Evolutionary conservation across 2,888 invertebrate species (phyloP).

Genomic region (Drosophila mayaguana): DNA sequence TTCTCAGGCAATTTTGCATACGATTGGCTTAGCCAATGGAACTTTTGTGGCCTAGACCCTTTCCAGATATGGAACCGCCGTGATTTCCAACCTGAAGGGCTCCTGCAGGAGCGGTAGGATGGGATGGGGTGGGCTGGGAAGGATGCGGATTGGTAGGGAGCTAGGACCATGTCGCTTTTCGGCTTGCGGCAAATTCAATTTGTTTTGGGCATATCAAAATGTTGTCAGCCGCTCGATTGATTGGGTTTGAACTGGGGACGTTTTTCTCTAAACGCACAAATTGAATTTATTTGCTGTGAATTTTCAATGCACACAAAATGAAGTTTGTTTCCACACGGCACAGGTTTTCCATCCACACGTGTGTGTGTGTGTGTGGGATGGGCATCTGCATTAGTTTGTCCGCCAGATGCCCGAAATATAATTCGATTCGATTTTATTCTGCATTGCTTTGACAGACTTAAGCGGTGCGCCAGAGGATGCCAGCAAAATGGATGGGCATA

Average conservation of each 20-base stretch:
- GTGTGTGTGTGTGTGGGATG: neutral
- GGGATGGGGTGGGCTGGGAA: neutral
- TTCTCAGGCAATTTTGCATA: slow-evolving; percentile 77
- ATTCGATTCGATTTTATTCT: slow-evolving; percentile 79
- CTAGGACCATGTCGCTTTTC: slow-evolving; percentile 54
- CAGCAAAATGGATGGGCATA: slow-evolving; percentile 14
- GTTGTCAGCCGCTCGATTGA: slow-evolving; percentile 68
- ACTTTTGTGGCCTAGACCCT: slow-evolving; percentile 51
- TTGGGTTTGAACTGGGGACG: slow-evolving; percentile 34
- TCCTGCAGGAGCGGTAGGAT: neutral
- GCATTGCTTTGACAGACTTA: slow-evolving; percentile 77
- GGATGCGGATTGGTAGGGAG: neutral
- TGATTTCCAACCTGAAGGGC: slow-evolving; percentile 31
- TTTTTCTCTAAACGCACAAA: slow-evolving; percentile 66
- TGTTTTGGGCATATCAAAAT: slow-evolving; percentile 78
- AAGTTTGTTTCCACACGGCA: slow-evolving; percentile 42
- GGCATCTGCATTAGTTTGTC: slow-evolving; percentile 50
- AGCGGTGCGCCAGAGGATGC: slow-evolving; percentile 31
- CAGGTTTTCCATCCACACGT: slow-evolving; percentile 14
- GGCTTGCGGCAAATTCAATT: slow-evolving; percentile 73
- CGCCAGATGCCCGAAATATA: slow-evolving; percentile 57
- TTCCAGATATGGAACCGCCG: slow-evolving; percentile 51
- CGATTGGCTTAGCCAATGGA: slow-evolving; percentile 59
- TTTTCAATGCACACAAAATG: slow-evolving; percentile 75
- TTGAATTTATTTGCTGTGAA: slow-evolving; percentile 79